Percentiles rank a stretch among this genome's conserved stretches.
These are phyloP conservation scores for Saturnia japonica DNA, from an alignment of 2,888 invertebrate genomes.

Conservation along the genomic window DNA sequence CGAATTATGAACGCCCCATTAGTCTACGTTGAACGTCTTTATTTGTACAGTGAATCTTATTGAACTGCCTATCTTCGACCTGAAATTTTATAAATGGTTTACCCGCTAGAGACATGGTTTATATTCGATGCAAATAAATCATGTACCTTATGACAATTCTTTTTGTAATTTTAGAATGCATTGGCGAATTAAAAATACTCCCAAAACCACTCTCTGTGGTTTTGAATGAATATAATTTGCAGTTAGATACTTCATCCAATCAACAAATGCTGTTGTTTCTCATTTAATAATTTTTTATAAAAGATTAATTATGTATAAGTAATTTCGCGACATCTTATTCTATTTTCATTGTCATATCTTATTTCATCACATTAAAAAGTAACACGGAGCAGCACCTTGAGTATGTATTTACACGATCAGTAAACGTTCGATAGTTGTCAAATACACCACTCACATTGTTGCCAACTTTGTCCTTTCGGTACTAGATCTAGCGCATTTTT, in stretches of 20 bases:
- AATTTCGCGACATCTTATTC: neutral
- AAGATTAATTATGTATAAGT: neutral
- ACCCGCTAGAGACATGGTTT: conserved; percentile 39
- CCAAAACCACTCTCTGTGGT: neutral
- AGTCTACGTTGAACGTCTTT: conserved; percentile 72
- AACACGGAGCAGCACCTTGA: no score
- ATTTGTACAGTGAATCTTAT: conserved; percentile 65
- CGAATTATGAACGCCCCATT: conserved; percentile 79
- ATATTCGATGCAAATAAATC: conserved; percentile 41
- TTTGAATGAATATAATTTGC: neutral
- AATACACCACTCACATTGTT: no score
- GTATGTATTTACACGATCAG: no score
- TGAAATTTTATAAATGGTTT: conserved; percentile 53
- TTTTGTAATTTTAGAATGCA: conserved; percentile 22
- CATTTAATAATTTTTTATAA: conserved; percentile 27
- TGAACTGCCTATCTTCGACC: conserved; percentile 54
- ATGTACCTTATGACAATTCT: conserved; percentile 40
- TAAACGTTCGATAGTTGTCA: no score
- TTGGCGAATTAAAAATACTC: neutral
- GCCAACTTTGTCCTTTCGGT: no score
- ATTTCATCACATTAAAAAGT: conserved; percentile 19
- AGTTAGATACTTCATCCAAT: neutral
- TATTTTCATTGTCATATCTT: neutral
- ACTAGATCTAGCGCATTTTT: no score
- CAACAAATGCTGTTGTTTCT: conserved; percentile 14